Percentiles rank a stretch among this genome's conserved stretches.
phyloP scores from a whole-genome alignment of 2,888 invertebrate species.

The Spisula solida region DNA sequence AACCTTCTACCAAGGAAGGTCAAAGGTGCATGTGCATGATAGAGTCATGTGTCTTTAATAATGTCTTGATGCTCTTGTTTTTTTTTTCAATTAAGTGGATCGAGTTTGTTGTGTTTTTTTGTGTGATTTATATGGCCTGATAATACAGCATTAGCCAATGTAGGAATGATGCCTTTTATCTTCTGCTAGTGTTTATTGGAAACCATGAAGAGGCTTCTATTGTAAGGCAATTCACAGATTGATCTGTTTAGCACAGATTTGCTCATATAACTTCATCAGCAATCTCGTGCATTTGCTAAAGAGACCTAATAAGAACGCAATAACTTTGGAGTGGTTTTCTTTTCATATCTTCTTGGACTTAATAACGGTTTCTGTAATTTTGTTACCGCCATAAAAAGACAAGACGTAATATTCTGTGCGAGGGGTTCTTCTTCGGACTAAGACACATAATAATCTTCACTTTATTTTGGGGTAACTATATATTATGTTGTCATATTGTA shows the following conservation, averaged over 20 bases:
- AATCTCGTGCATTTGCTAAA: not conserved
- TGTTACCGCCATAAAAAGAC: not conserved
- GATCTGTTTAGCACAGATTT: not conserved
- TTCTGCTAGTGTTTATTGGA: not conserved
- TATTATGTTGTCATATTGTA: not conserved
- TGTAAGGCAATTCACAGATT: slow-evolving; percentile 5
- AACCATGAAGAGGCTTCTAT: not conserved
- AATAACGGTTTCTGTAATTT: not conserved
- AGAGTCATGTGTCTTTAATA: not conserved
- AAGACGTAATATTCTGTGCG: not conserved
- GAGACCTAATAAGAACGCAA: not conserved
- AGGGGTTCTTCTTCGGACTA: not conserved
- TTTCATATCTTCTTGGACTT: not conserved
- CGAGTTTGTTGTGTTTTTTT: not conserved
- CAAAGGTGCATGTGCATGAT: not conserved
- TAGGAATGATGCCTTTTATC: not conserved
- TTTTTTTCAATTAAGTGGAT: not conserved
- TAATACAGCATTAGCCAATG: not conserved
- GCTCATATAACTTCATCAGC: not conserved
- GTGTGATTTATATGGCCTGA: not conserved
- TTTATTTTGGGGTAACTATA: not conserved
- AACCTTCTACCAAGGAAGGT: not conserved
- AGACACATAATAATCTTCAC: not conserved
- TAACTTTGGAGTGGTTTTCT: not conserved
- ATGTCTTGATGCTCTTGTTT: not conserved